These are phyloP conservation scores for Chamaea fasciata DNA, from an alignment of 2,113 vertebrate genomes.

Conservation along the genomic window DNA sequence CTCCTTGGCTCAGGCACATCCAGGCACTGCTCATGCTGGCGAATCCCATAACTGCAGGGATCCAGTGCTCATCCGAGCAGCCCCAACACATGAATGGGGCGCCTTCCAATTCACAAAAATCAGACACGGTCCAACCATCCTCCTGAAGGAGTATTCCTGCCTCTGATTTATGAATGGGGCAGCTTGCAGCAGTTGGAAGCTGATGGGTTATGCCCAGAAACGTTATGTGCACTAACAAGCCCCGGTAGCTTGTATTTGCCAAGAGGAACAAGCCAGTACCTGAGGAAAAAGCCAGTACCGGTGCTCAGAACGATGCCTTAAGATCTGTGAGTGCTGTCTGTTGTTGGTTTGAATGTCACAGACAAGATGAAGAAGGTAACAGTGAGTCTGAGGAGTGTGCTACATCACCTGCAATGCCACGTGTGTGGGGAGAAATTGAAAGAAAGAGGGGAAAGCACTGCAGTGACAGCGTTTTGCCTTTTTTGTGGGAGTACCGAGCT, in stretches of 20 bases:
- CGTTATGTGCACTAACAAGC: not conserved
- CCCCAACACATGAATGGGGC: not conserved
- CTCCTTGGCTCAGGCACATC: not conserved
- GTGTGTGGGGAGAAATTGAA: not conserved
- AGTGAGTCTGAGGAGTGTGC: not conserved
- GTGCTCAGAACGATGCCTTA: not conserved
- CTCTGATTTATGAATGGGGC: not conserved
- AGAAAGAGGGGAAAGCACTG: not conserved
- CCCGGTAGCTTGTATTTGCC: accelerated
- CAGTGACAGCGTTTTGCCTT: not conserved
- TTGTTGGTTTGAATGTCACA: not conserved
- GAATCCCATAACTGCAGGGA: not conserved
- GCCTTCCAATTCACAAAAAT: not conserved
- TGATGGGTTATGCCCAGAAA: not conserved
- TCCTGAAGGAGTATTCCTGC: not conserved
- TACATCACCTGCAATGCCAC: not conserved
- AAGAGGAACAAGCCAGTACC: not conserved
- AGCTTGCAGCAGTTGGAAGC: not conserved
- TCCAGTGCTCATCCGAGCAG: not conserved
- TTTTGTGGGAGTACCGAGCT: not conserved
- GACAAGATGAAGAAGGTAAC: not conserved
- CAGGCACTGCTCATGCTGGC: not conserved
- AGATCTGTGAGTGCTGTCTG: not conserved
- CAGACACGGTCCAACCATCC: not conserved
- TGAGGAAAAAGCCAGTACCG: not conserved